Base-by-base conservation (phyloP, 2,797 vertebrate species). In the Tokudaia muenninki region DNA sequence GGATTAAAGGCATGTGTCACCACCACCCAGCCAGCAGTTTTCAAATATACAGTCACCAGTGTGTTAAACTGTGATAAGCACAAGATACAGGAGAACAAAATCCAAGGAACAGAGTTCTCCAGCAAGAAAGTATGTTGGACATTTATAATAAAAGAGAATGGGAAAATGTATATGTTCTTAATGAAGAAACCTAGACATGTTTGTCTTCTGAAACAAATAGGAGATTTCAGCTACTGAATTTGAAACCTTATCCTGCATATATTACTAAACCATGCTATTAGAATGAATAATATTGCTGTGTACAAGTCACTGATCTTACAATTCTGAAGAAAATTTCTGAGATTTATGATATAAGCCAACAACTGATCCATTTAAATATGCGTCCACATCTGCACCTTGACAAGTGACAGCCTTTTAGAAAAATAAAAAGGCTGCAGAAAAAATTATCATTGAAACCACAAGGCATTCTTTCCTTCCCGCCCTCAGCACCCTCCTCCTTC, bases 381-480 rank as follows among this genome's bases (percentile, higher is more conserved):
- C 52, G 6, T 59, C 52, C 8, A 44, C 84, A 72, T 96, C 93
- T 96, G 90, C 80, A 77, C 86, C 55, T 11, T 95, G 88, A 86
- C 61, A 90, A 84, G 84, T 78, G 34, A 93, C 22, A 94, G 89
- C 57, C 74, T 84, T 70, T 87, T 87, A 94, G 63, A 91, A 92
- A 44, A 95, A 87, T 83, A 75, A 80, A 96, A 96, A 90, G 59
- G 65, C 77, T 87, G 91, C 83, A 79, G 96, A 91, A 95, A 26
- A 96, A 87, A 91, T 87, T 74, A 90, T 61, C 92, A 78, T 44
- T 26, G 37, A 72, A 86, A 96, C 70, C 87, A 82, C 37, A 72
- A 59, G 93, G 24, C 86, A 47, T 92, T 78, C 67, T 78, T 52
- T n/a, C 34, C 34, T 63, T 26, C 0, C n/a, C 3, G 0, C n/a